These are phyloP conservation scores for Odontomachus brunneus DNA, from an alignment of 1,140 invertebrate species.

Conservation along the genomic window DNA sequence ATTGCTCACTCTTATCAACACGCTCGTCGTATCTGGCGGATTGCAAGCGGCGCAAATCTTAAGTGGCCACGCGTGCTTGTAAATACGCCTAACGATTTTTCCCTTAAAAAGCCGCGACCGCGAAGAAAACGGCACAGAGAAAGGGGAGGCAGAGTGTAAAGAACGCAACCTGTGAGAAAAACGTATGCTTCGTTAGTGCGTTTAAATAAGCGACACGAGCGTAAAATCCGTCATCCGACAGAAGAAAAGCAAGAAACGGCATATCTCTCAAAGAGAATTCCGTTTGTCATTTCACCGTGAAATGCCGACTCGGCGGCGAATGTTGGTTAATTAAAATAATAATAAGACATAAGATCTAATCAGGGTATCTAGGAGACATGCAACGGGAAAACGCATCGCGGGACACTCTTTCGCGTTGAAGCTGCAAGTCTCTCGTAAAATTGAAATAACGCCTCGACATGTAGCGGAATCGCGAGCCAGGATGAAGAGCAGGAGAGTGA, in stretches of 20 bases:
- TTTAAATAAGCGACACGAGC: constrained; percentile 59
- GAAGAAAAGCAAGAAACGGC: constrained; percentile 24
- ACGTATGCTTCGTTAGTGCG: constrained; percentile 63
- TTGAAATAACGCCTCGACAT: constrained; percentile 74
- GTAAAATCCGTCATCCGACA: constrained; percentile 14
- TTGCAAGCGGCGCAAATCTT: constrained; percentile 2
- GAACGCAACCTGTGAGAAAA: constrained; percentile 51
- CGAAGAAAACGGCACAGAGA: neutral
- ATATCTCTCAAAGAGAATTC: neutral
- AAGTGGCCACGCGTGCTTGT: constrained; percentile 68
- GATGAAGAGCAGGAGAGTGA: constrained; percentile 29
- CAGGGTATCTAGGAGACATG: neutral
- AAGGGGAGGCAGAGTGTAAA: too few relatives aligned
- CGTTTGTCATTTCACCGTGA: neutral
- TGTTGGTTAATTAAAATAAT: neutral
- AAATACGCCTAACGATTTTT: constrained; percentile 78
- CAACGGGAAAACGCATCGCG: neutral
- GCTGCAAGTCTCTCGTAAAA: constrained; percentile 72
- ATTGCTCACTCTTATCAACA: constrained; percentile 27
- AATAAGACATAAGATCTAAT: constrained; percentile 19
- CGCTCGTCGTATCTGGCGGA: constrained; percentile 20
- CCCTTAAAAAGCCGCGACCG: neutral
- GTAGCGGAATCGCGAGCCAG: constrained; percentile 42
- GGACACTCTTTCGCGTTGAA: constrained; percentile 68
- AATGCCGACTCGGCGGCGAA: neutral